Evolutionary conservation across 2,113 vertebrate species (phyloP), one percentile per base, ranked within the genome.

Genomic region (Hydropotes inermis): DNA sequence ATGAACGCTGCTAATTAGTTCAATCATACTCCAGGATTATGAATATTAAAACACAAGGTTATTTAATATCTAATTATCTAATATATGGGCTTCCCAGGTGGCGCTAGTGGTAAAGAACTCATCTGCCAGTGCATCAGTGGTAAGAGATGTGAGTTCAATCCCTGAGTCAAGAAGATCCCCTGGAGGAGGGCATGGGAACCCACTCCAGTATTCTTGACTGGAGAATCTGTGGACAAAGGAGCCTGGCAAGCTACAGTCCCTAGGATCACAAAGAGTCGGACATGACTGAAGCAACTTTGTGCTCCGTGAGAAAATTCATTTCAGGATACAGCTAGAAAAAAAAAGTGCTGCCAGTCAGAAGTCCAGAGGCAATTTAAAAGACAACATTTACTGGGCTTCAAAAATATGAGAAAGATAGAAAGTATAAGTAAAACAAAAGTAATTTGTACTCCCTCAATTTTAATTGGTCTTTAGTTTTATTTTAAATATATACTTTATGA

Each of bases 1-100:
- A 28, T 50, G 89, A 97, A 92, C 4, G 58, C 76, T 89, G 85
- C 67, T 76, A 15, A 85, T 97, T 83, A 86, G 94, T 67, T 67
- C 78, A 89, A 1, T 91, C 76, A 79, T 81, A 50, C 23, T 81
- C 67, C 76, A 89, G 89, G 54, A 92, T 92, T 76, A 89, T 79
- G 89, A 57, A 81, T 64, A 81, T 36, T 86, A 95, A 96, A 87
- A 27, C 57, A 79, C 36, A 61, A 64, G 83, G 19, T 95, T 89
- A 61, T 78, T 94, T 81, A 67, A 88, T n/a, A 54, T 83, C 25
- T 27, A 91, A 47, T 93, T 94, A 82, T 58, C 45, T 93, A 85
- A 81, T 90, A 87, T 50, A 28, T 57, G 50, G 70, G 39, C 23
- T 76, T 76, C 36, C 70, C 39, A 76, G 39, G 70, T 43, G 39